Conservation (phyloP, 2,797 vertebrate genomes). For the Sylvilagus floridanus region DNA sequence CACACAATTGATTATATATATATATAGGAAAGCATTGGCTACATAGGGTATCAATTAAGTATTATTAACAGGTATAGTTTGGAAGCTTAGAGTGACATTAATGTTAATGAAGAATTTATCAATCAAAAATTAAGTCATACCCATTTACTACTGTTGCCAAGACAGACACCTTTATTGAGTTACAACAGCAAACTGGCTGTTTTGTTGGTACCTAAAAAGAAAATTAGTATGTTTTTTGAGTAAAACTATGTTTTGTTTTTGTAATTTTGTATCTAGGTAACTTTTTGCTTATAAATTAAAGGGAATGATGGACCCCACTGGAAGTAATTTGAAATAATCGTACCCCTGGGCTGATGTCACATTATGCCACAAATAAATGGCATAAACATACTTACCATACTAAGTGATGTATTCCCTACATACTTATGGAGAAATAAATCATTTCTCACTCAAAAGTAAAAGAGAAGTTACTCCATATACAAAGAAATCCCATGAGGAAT, state of each 20-base stretch:
- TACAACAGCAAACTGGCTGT: not conserved
- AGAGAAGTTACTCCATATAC: not conserved
- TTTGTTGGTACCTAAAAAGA: not conserved
- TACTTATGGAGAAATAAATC: not conserved
- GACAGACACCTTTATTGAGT: slow-evolving; percentile 64
- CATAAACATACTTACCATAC: not conserved
- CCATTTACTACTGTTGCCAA: slow-evolving; percentile 75
- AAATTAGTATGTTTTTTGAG: not conserved
- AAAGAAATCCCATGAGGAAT: not conserved
- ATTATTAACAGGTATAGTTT: slow-evolving; percentile 85
- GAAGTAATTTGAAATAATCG: not conserved
- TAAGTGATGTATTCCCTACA: not conserved
- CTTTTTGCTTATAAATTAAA: not conserved
- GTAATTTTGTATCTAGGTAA: not conserved
- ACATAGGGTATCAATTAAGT: slow-evolving; percentile 82
- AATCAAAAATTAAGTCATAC: slow-evolving; percentile 83
- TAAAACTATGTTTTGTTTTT: not conserved
- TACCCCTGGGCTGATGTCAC: accelerated
- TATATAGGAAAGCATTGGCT: slow-evolving; percentile 77
- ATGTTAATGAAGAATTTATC: slow-evolving; percentile 87
- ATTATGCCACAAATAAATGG: not conserved
- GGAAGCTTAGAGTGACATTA: slow-evolving; percentile 81
- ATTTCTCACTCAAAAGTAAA: not conserved
- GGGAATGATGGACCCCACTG: not conserved
- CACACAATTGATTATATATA: slow-evolving; percentile 82